Evolutionary conservation across 2,888 invertebrate genomes (phyloP).

Genomic region (Lithophane socia): DNA sequence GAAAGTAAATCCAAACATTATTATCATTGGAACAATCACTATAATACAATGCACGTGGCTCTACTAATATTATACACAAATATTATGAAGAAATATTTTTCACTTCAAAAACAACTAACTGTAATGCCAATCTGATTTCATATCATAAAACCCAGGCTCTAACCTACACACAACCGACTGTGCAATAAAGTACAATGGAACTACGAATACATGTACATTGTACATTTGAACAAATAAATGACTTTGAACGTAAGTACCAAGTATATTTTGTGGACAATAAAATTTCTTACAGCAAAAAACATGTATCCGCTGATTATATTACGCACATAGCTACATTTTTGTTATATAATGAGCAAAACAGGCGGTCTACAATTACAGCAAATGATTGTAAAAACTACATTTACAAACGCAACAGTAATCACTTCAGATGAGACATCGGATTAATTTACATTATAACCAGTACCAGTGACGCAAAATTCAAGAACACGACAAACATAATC

Average conservation of each 20-base stretch:
- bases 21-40: constrained; percentile 58
- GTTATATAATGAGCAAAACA: constrained; percentile 30
- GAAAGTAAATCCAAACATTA: constrained; percentile 60
- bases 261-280: constrained; percentile 58
- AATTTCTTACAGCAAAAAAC: constrained; percentile 59
- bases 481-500: constrained; percentile 37
- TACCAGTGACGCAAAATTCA: constrained; percentile 33
- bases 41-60: constrained; percentile 48
- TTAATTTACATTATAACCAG: constrained; percentile 37
- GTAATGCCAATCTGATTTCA: constrained; percentile 21
- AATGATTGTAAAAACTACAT: constrained; percentile 46
- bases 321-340: constrained; percentile 24
- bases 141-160: constrained; percentile 25
- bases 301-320: constrained; percentile 59
- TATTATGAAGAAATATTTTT: constrained; percentile 41
- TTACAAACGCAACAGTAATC: constrained; percentile 30
- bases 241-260: constrained; percentile 33
- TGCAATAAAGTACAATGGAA: constrained; percentile 49
- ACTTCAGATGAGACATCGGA: constrained; percentile 28
- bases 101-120: constrained; percentile 46
- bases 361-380: constrained; percentile 34
- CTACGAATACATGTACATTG: constrained; percentile 34
- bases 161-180: constrained; percentile 51
- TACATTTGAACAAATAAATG: constrained; percentile 66
- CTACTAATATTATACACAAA: constrained; percentile 44